These are phyloP conservation scores for Phoebastria nigripes DNA, from an alignment of 2,797 vertebrate genomes.

Conservation along the genomic window DNA sequence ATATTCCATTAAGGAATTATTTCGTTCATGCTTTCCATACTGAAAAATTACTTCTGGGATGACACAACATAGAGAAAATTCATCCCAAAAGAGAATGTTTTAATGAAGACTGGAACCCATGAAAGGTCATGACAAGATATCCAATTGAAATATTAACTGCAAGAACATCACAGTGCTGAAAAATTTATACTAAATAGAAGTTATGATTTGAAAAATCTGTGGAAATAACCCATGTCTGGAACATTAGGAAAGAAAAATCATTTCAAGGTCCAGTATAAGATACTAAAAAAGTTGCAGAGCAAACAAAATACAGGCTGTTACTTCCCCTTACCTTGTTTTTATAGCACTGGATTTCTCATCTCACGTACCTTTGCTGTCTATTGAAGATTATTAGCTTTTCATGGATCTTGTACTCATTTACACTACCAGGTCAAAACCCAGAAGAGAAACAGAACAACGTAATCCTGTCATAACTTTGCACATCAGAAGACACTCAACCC, in stretches of 20 bases:
- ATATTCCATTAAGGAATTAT: background rate
- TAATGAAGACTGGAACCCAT: background rate
- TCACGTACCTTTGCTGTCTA: background rate
- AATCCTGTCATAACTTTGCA: background rate
- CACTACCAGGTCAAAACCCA: background rate
- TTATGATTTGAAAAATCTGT: background rate
- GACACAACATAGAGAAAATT: conserved; percentile 12
- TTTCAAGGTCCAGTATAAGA: background rate
- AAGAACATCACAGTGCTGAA: background rate
- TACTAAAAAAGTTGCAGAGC: background rate
- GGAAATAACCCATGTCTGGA: background rate
- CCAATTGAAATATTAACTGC: background rate
- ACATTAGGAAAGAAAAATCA: background rate
- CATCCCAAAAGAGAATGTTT: background rate
- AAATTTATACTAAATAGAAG: background rate
- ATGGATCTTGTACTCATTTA: background rate
- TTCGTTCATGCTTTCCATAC: background rate
- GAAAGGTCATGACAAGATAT: background rate
- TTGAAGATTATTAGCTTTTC: background rate
- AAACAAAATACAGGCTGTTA: background rate
- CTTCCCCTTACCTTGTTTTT: background rate
- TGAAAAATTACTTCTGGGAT: conserved; percentile 3
- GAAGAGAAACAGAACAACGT: background rate
- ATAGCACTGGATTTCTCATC: background rate
- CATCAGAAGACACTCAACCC: background rate